These are phyloP conservation scores for Luperina nickerlii DNA, from an alignment of 2,888 invertebrate species.

Conservation along the genomic window DNA sequence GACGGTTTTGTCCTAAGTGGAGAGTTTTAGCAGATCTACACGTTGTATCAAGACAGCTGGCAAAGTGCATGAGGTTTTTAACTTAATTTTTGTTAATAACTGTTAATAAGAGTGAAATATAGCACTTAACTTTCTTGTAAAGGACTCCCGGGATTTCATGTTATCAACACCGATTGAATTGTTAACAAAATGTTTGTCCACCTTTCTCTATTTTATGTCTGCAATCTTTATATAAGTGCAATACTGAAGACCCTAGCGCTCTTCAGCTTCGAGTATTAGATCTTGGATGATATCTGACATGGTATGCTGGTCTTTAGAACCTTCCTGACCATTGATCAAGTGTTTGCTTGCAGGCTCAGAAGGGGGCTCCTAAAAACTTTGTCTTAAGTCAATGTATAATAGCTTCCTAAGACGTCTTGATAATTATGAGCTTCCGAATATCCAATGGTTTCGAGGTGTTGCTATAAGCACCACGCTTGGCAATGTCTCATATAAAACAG, in stretches of 20 bases:
- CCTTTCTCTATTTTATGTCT: no score
- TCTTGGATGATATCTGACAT: not conserved
- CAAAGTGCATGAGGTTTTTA: not conserved
- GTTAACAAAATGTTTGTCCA: not conserved
- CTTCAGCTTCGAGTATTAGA: not conserved
- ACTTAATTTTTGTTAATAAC: not conserved
- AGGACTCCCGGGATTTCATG: not conserved
- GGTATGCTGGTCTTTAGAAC: not conserved
- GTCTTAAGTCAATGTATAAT: not conserved
- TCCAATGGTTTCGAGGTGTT: constrained; percentile 19
- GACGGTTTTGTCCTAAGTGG: constrained; percentile 27
- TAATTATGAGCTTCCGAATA: constrained; percentile 1
- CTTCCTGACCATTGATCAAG: not conserved
- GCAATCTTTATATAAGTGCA: not conserved
- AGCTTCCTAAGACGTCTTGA: not conserved
- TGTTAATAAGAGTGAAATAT: not conserved
- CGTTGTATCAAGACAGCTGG: not conserved
- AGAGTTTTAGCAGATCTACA: not conserved
- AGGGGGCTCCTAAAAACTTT: not conserved
- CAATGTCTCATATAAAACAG: constrained; percentile 22
- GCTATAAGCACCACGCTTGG: constrained; percentile 6
- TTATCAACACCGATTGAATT: not conserved
- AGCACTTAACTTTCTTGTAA: not conserved
- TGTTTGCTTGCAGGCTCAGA: not conserved
- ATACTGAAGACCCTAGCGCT: not conserved